A percentile compares a stretch with the other conserved stretches of the same genome.
Evolutionary conservation across 2,888 invertebrate genomes (phyloP).

Genomic region (Ligdia adustata): DNA sequence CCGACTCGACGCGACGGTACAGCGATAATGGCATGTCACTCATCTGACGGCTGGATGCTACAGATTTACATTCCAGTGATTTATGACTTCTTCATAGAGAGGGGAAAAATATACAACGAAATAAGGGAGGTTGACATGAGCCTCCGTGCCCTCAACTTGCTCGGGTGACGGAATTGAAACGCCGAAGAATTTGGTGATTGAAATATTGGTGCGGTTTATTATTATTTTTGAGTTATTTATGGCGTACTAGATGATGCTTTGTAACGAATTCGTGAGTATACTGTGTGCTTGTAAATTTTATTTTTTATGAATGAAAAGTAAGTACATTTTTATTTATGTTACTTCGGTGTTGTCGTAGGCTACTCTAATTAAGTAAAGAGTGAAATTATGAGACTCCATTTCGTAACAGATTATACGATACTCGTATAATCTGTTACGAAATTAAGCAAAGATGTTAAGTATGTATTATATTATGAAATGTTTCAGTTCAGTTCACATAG

Average conservation of each 20-base stretch:
- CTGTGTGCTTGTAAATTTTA: not conserved
- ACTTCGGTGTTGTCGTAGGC: no score
- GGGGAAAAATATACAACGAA: constrained; percentile 74
- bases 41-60: constrained; percentile 76
- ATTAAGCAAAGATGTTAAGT: no score
- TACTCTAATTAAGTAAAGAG: no score
- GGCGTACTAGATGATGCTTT: constrained; percentile 5
- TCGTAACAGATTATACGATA: no score
- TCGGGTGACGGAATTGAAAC: constrained; percentile 49
- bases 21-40: constrained; percentile 82
- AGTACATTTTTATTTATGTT: no score
- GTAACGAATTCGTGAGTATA: not conserved
- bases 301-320: no score
- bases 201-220: constrained; percentile 27
- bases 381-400: no score
- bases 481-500: no score
- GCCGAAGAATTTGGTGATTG: constrained; percentile 45
- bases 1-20: constrained; percentile 41
- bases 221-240: constrained; percentile 24
- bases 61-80: constrained; percentile 82
- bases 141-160: constrained; percentile 38
- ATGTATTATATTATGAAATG: no score
- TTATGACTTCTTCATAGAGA: constrained; percentile 82
- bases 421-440: no score
- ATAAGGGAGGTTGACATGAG: constrained; percentile 50